These are phyloP conservation scores for Hymenopus coronatus DNA, from an alignment of 2,888 invertebrate genomes.

Conservation along the genomic window DNA sequence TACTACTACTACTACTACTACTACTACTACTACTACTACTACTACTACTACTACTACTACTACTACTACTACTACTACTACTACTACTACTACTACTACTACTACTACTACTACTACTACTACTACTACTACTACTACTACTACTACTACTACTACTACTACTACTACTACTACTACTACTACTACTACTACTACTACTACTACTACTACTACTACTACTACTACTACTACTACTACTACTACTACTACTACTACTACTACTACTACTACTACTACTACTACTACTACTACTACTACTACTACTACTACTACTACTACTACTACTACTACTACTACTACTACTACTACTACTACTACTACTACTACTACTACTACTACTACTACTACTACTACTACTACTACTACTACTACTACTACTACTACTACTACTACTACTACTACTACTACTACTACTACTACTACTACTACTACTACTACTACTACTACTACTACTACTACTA, in stretches of 20 bases:
- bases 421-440: neutral
- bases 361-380: neutral
- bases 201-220: neutral
- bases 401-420: neutral
- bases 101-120: neutral
- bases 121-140: constrained; percentile 4
- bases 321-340: constrained; percentile 8
- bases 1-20: constrained; percentile 1
- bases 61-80: neutral
- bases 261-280: neutral
- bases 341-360: neutral
- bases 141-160: constrained; percentile 10
- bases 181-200: neutral
- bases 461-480: constrained; percentile 10
- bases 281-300: neutral
- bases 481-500: constrained; percentile 10
- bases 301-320: constrained; percentile 10
- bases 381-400: neutral
- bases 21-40: neutral
- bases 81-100: neutral
- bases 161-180: constrained; percentile 5
- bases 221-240: neutral
- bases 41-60: neutral
- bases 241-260: neutral
- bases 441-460: neutral